phyloP scores from a whole-genome alignment of 1,140 invertebrate genomes.

The Drosophila seguyi region DNA sequence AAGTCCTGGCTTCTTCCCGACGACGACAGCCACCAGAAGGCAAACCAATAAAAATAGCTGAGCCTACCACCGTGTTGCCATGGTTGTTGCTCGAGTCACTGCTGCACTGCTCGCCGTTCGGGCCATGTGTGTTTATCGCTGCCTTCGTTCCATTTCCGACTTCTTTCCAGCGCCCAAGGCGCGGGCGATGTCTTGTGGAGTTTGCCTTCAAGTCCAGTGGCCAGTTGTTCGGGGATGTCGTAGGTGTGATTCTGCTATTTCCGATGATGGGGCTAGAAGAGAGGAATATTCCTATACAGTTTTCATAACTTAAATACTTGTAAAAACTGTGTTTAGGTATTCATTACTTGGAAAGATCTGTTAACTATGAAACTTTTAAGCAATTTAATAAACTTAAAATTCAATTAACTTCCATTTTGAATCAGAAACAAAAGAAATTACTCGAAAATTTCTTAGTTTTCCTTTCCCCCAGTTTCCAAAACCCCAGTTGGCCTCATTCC shows the following conservation, averaged over 20 bases:
- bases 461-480: background rate
- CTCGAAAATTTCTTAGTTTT: background rate
- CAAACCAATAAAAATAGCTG: slow-evolving; percentile 46
- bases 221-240: slow-evolving; percentile 1
- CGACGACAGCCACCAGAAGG: slow-evolving; percentile 33
- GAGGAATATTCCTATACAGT: background rate
- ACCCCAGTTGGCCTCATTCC: background rate
- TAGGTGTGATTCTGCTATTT: slow-evolving; percentile 32
- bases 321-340: background rate
- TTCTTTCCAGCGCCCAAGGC: slow-evolving; percentile 1
- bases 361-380: background rate
- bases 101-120: slow-evolving; percentile 1
- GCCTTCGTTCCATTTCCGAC: slow-evolving; percentile 30
- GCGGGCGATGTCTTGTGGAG: slow-evolving; percentile 20
- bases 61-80: slow-evolving; percentile 19
- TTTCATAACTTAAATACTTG: background rate
- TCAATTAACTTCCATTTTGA: background rate
- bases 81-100: slow-evolving; percentile 5
- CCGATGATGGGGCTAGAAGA: background rate
- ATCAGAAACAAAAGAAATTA: background rate
- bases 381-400: background rate
- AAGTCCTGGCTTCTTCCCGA: slow-evolving; percentile 12
- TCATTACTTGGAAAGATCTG: background rate
- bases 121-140: slow-evolving; percentile 21
- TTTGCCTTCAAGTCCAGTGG: slow-evolving; percentile 17